Conservation (phyloP, 2,888 invertebrate species). For the Dione juno region DNA sequence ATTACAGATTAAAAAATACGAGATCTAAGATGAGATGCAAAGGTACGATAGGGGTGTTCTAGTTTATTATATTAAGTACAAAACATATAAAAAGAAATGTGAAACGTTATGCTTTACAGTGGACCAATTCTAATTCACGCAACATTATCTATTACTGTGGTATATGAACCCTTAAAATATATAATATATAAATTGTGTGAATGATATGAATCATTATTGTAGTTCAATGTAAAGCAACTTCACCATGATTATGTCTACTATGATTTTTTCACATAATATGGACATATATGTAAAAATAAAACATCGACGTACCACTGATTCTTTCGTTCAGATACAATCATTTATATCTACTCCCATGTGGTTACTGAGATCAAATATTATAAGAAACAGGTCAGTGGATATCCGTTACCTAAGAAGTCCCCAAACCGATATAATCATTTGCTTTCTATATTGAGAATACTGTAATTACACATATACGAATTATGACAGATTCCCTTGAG, state of each 20-base stretch:
- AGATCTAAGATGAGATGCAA: neutral
- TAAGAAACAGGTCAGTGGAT: constrained; percentile 63
- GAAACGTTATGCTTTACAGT: no score
- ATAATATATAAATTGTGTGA: no score
- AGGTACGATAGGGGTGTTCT: neutral
- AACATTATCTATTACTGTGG: neutral
- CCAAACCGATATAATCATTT: constrained; percentile 57
- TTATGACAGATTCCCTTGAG: constrained; percentile 57
- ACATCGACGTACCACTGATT: constrained; percentile 33
- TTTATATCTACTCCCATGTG: constrained; percentile 39
- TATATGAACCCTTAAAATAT: neutral
- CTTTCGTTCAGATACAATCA: constrained; percentile 40
- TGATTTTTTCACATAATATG: constrained; percentile 17
- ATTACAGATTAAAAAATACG: neutral
- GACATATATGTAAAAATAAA: constrained; percentile 28
- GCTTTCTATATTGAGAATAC: constrained; percentile 49
- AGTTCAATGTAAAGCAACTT: neutral
- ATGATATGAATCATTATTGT: no score
- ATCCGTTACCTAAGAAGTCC: constrained; percentile 52
- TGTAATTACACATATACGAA: constrained; percentile 68
- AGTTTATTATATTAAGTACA: neutral
- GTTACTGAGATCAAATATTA: constrained; percentile 48
- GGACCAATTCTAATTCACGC: neutral
- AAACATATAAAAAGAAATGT: no score
- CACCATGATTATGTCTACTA: neutral